These are phyloP conservation scores for Alosa sapidissima DNA, from an alignment of 2,797 vertebrate genomes.

Conservation along the genomic window DNA sequence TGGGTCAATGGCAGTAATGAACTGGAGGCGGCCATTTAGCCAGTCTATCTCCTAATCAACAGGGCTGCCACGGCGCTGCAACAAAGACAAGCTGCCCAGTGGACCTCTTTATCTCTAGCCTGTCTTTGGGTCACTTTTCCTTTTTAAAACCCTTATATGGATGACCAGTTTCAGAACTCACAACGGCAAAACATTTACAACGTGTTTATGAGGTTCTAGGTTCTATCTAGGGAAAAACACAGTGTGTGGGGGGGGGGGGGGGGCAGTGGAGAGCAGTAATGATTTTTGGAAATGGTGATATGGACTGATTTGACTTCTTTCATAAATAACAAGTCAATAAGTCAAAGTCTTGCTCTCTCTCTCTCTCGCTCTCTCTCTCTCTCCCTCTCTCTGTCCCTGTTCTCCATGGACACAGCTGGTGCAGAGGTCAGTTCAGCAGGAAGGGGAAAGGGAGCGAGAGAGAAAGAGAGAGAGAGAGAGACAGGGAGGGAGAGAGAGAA, in stretches of 20 bases:
- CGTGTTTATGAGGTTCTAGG: no score
- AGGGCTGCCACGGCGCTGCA: background rate
- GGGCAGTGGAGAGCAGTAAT: background rate
- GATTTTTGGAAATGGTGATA: background rate
- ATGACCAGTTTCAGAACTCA: no score
- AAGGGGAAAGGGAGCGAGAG: background rate
- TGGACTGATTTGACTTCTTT: background rate
- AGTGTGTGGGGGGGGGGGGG: no score
- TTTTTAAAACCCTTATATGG: background rate
- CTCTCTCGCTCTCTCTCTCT: background rate
- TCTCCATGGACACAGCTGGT: background rate
- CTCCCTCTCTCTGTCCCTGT: background rate
- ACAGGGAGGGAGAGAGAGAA: background rate
- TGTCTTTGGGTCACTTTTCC: background rate
- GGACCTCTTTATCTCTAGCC: background rate
- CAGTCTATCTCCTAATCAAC: background rate
- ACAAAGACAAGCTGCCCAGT: background rate
- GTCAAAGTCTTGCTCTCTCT: background rate
- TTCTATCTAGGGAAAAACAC: no score
- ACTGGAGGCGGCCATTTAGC: background rate
- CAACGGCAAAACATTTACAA: no score
- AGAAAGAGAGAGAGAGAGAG: background rate
- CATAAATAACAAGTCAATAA: background rate
- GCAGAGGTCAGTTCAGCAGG: slow-evolving; percentile 1
- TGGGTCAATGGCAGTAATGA: background rate